Evolutionary conservation across 1,140 invertebrate genomes (phyloP).

Genomic region (Nephila pilipes): DNA sequence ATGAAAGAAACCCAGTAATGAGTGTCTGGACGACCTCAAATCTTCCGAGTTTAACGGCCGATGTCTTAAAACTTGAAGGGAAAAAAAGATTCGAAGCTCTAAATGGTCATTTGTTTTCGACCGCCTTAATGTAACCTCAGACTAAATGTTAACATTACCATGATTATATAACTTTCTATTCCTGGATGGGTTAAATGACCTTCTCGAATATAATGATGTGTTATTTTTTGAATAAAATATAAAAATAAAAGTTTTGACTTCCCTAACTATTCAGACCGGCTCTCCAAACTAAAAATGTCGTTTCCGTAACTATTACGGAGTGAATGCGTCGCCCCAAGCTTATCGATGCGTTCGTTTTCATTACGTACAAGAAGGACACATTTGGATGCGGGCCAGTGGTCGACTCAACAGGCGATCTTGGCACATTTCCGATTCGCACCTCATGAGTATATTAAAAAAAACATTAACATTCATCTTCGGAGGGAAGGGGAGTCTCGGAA

Average conservation of each 20-base stretch:
- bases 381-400: constrained; percentile 31
- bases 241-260: background rate
- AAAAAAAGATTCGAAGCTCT: too few relatives aligned
- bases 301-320: background rate
- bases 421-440: constrained; percentile 3
- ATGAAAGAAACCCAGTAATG: too few relatives aligned
- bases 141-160: too few relatives aligned
- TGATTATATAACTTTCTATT: too few relatives aligned
- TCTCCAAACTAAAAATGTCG: background rate
- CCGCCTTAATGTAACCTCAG: too few relatives aligned
- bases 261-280: background rate
- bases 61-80: too few relatives aligned
- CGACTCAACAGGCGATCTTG: constrained; percentile 18
- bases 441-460: constrained; percentile 21
- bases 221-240: too few relatives aligned
- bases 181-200: too few relatives aligned
- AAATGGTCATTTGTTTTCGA: too few relatives aligned
- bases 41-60: too few relatives aligned
- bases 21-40: too few relatives aligned
- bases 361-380: background rate
- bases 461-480: background rate
- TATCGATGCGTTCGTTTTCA: background rate
- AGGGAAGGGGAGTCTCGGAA: background rate
- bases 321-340: background rate
- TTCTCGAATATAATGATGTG: too few relatives aligned